Percentiles rank a stretch among this genome's conserved stretches.
These are phyloP conservation scores for Deroplatys truncata DNA, from an alignment of 2,888 invertebrate species.

Conservation along the genomic window DNA sequence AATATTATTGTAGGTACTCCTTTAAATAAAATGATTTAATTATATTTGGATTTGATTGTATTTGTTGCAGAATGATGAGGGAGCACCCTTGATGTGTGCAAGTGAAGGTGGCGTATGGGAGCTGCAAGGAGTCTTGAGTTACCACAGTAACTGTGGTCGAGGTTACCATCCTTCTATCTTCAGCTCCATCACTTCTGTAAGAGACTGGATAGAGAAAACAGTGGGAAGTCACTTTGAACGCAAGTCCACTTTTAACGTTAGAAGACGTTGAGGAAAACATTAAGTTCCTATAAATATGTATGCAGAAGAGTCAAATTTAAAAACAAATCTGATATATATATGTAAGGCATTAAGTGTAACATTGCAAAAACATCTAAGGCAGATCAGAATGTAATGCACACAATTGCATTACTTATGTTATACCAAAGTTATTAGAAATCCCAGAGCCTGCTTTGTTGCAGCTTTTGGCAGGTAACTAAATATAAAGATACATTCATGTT, in stretches of 20 bases:
- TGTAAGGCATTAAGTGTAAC: not conserved
- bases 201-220: slow-evolving; percentile 46
- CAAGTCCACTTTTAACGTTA: slow-evolving; percentile 26
- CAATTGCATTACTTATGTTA: not conserved
- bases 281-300: not conserved
- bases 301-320: not conserved
- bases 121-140: slow-evolving; percentile 56
- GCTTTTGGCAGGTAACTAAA: not conserved
- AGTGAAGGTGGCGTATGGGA: slow-evolving; percentile 53
- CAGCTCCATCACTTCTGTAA: slow-evolving; percentile 44
- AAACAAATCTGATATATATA: not conserved
- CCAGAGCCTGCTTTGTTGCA: not conserved
- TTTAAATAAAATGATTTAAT: not conserved
- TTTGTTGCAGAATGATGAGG: slow-evolving; percentile 55
- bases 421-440: not conserved
- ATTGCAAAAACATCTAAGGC: not conserved
- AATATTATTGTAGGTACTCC: too few relatives aligned
- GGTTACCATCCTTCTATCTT: slow-evolving; percentile 56
- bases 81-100: slow-evolving; percentile 62
- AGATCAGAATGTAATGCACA: not conserved
- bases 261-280: not conserved
- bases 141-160: slow-evolving; percentile 57
- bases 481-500: not conserved
- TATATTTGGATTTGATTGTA: not conserved
- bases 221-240: slow-evolving; percentile 39